Percentiles rank a stretch among this genome's conserved stretches.
Evolutionary conservation across 1,140 invertebrate species (phyloP).

Genomic region (Augochlora pura): DNA sequence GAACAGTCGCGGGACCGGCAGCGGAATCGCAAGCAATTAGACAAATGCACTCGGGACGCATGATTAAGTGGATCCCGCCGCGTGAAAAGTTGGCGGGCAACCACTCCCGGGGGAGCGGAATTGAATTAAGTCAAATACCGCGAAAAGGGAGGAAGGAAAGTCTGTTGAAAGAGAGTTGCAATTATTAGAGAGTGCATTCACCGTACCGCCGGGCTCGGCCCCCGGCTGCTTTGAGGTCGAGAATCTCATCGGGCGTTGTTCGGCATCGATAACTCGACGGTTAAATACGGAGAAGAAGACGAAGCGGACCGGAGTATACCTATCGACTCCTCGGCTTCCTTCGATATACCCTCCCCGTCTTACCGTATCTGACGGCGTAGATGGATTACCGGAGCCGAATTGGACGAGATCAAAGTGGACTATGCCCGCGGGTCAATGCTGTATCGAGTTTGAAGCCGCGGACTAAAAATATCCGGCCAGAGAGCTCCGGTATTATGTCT

Average conservation of each 20-base stretch:
- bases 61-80: constrained; percentile 18
- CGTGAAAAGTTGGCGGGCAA: constrained; percentile 22
- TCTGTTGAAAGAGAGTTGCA: constrained; percentile 10
- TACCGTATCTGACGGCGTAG: constrained; percentile 35
- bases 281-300: constrained; percentile 39
- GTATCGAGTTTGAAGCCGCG: constrained; percentile 34
- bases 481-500: background rate
- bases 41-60: background rate
- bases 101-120: background rate
- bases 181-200: constrained; percentile 48
- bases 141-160: background rate
- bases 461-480: constrained; percentile 23
- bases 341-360: constrained; percentile 3
- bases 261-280: constrained; percentile 47
- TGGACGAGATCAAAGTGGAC: constrained; percentile 48
- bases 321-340: constrained; percentile 48
- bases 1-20: background rate
- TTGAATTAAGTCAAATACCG: constrained; percentile 9
- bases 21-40: background rate
- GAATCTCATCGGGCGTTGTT: constrained; percentile 44
- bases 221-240: constrained; percentile 36
- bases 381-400: constrained; percentile 41
- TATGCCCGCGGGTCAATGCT: constrained; percentile 16
- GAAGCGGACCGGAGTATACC: background rate
- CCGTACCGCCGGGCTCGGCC: constrained; percentile 13